phyloP scores from a whole-genome alignment of 2,113 vertebrate genomes.

The Riparia riparia region DNA sequence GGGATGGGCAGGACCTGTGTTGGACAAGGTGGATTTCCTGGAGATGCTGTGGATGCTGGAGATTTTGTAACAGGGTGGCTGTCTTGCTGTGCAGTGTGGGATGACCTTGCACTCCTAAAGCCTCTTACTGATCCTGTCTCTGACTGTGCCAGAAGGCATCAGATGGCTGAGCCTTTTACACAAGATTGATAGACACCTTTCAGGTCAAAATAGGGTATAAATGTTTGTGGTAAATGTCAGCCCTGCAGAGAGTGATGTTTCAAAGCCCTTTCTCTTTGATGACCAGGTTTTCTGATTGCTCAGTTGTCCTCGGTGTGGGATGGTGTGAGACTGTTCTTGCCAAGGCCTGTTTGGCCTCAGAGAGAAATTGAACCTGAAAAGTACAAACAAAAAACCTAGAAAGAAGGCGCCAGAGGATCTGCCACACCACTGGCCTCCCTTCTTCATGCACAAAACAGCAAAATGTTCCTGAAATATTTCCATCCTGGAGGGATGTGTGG shows the following conservation, averaged over 20 bases:
- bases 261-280: not conserved
- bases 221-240: not conserved
- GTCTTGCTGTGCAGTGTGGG: not conserved
- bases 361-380: not conserved
- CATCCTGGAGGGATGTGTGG: fast-evolving
- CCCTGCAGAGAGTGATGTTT: not conserved
- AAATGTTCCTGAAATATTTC: not conserved
- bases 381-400: not conserved
- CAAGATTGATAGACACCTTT: not conserved
- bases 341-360: not conserved
- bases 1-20: not conserved
- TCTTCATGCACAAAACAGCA: fast-evolving
- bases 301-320: not conserved
- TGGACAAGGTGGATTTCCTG: not conserved
- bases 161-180: not conserved
- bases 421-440: not conserved
- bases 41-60: not conserved
- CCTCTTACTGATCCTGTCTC: not conserved
- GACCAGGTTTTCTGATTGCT: not conserved
- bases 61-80: not conserved
- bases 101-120: not conserved
- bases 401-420: not conserved
- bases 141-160: not conserved
- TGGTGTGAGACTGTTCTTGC: not conserved
- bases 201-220: not conserved